phyloP scores from a whole-genome alignment of 2,888 invertebrate species.

The Hirtodrosophila trivittata region DNA sequence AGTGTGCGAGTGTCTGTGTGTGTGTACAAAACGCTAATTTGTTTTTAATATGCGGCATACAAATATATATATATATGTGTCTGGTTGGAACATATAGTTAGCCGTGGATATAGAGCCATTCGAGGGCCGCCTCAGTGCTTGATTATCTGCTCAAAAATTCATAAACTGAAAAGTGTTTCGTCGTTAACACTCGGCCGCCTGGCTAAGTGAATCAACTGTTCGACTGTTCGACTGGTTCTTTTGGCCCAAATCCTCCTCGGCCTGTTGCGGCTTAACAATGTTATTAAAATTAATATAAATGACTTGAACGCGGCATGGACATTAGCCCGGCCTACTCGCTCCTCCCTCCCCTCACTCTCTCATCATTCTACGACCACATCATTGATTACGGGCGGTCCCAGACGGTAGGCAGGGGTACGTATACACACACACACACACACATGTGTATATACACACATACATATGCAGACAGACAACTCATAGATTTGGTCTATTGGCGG shows the following conservation, averaged over 20 bases:
- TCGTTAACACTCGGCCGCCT: constrained; percentile 67
- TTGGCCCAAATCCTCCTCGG: constrained; percentile 35
- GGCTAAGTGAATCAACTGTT: constrained; percentile 1
- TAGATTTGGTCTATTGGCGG: constrained; percentile 24
- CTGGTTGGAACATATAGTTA: constrained; percentile 1
- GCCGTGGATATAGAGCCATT: constrained; percentile 4
- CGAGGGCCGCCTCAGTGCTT: constrained; percentile 31
- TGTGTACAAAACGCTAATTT: constrained; percentile 66
- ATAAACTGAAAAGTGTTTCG: constrained; percentile 72
- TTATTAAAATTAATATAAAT: constrained; percentile 81
- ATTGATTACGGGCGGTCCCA: constrained; percentile 38
- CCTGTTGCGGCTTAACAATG: constrained; percentile 68
- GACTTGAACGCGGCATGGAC: constrained; percentile 51
- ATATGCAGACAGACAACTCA: neutral
- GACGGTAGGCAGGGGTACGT: constrained; percentile 7
- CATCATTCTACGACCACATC: neutral
- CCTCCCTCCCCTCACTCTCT: neutral
- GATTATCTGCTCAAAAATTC: constrained; percentile 71
- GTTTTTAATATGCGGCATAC: constrained; percentile 68
- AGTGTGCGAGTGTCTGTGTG: constrained; percentile 9
- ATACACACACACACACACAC: neutral
- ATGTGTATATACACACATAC: neutral
- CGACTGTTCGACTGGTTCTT: constrained; percentile 6
- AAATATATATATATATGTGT: constrained; percentile 2
- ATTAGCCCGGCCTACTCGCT: constrained; percentile 25